Percentiles rank a stretch among this genome's conserved stretches.
Conservation (phyloP, 2,888 invertebrate genomes). For the Bellardia bayeri region DNA sequence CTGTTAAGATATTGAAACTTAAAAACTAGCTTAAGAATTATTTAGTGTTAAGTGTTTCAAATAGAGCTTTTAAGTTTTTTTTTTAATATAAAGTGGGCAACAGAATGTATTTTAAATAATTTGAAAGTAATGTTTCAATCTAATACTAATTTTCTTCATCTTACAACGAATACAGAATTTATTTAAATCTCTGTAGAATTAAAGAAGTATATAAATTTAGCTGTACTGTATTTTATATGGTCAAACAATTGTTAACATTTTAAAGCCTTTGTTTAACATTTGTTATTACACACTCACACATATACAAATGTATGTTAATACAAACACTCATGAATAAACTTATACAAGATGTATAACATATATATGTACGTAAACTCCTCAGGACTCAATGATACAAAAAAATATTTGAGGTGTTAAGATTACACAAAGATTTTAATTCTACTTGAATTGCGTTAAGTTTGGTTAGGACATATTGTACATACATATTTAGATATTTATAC, state of each 20-base stretch:
- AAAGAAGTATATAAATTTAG: neutral
- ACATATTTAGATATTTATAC: neutral
- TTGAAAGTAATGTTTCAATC: too few relatives aligned
- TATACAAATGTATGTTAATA: neutral
- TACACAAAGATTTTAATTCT: constrained; percentile 64
- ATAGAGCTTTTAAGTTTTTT: too few relatives aligned
- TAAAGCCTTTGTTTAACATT: constrained; percentile 65
- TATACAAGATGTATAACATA: too few relatives aligned
- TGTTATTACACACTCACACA: constrained; percentile 39
- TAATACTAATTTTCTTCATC: too few relatives aligned
- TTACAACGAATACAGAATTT: neutral
- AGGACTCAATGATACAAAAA: constrained; percentile 29
- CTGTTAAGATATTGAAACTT: too few relatives aligned
- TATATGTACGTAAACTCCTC: neutral
- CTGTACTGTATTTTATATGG: constrained; percentile 10
- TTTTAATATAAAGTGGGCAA: too few relatives aligned
- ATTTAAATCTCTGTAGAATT: neutral
- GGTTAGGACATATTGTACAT: constrained; percentile 20
- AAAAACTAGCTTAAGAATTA: too few relatives aligned
- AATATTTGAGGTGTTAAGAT: constrained; percentile 63
- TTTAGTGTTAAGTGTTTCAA: too few relatives aligned
- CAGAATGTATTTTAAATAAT: too few relatives aligned
- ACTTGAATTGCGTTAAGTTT: constrained; percentile 61
- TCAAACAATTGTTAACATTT: constrained; percentile 64
- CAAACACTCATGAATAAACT: neutral